Evolutionary conservation across 2,888 invertebrate species (phyloP).

Genomic region (Epicampocera succincta): DNA sequence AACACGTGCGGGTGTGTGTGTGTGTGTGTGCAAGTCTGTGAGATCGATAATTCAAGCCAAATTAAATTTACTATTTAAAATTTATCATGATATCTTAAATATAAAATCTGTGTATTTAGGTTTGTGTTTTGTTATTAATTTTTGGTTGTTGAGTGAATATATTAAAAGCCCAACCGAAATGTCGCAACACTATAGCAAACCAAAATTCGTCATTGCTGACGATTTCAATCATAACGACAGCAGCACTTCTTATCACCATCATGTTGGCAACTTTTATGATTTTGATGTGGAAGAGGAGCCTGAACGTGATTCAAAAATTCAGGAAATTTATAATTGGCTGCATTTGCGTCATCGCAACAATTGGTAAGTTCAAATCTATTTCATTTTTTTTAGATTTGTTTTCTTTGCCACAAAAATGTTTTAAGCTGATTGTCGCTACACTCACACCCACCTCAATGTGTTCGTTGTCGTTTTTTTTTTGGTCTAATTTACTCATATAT

Average conservation of each 20-base stretch:
- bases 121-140: background rate
- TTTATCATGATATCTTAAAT: no score
- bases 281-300: conserved; percentile 70
- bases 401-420: conserved; percentile 5
- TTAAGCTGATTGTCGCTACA: conserved; percentile 26
- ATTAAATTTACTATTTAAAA: no score
- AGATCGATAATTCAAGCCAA: no score
- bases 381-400: background rate
- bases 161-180: conserved; percentile 8
- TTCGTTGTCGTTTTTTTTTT: no score
- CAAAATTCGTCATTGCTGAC: conserved; percentile 56
- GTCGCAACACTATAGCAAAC: conserved; percentile 53
- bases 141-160: background rate
- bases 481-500: no score
- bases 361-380: conserved; percentile 72
- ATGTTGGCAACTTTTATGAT: conserved; percentile 52
- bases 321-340: conserved; percentile 77
- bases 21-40: no score
- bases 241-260: conserved; percentile 9
- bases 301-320: conserved; percentile 74
- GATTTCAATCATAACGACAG: conserved; percentile 51
- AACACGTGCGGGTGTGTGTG: no score
- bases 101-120: background rate
- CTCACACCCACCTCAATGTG: conserved; percentile 7
- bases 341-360: conserved; percentile 73